Percentiles rank a stretch among this genome's conserved stretches.
Evolutionary conservation across 2,888 invertebrate genomes (phyloP).

Genomic region (Netelia virgata): DNA sequence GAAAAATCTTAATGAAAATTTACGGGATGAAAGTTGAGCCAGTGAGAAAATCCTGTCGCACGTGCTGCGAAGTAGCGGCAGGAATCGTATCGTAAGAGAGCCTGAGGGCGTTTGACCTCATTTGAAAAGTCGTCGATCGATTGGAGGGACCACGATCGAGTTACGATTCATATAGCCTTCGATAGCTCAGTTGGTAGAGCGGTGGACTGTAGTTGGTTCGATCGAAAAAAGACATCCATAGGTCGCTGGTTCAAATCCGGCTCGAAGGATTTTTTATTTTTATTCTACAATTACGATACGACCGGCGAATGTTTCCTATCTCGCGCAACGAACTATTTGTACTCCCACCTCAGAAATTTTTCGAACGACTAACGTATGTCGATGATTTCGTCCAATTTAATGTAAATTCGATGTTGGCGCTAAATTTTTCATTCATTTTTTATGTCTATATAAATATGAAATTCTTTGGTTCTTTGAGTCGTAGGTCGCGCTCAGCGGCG

Average conservation of each 20-base stretch:
- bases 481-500: constrained; percentile 8
- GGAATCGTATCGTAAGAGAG: too few species aligned
- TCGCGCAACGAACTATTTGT: not conserved
- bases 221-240: constrained; percentile 77
- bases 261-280: constrained; percentile 78
- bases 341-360: not conserved
- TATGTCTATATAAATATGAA: not conserved
- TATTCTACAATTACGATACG: not conserved
- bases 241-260: constrained; percentile 84
- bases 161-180: constrained; percentile 53
- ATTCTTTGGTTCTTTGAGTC: constrained; percentile 33
- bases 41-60: too few species aligned
- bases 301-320: not conserved
- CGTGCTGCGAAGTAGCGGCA: too few species aligned
- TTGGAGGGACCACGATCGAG: constrained; percentile 47
- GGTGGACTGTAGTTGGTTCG: constrained; percentile 82
- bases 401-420: not conserved
- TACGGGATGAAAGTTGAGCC: too few species aligned
- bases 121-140: constrained; percentile 51
- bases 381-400: not conserved
- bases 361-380: not conserved
- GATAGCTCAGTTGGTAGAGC: constrained; percentile 85
- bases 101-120: constrained; percentile 47
- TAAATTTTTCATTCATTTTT: not conserved
- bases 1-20: too few species aligned